These are phyloP conservation scores for Platyscapa corneri DNA, from an alignment of 1,140 invertebrate genomes.

Conservation along the genomic window DNA sequence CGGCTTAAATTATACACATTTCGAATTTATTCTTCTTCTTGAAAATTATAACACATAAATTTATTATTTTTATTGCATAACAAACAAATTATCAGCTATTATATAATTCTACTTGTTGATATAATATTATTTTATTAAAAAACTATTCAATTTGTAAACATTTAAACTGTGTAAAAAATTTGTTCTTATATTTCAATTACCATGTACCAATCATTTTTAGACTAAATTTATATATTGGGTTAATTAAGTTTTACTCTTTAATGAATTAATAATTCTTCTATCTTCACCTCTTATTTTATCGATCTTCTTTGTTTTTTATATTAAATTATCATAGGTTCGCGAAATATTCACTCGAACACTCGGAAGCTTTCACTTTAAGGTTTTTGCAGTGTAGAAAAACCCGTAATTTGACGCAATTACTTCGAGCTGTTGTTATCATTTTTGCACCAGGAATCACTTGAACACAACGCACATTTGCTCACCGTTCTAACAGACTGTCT, in stretches of 20 bases:
- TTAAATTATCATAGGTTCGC: constrained; percentile 14
- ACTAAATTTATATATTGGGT: no score
- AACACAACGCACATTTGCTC: neutral
- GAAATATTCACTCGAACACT: neutral
- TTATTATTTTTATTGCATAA: no score
- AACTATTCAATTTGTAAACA: neutral
- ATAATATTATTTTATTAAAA: neutral
- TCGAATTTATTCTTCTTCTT: no score
- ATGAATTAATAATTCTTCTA: neutral
- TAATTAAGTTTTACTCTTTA: no score
- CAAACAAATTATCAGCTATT: no score
- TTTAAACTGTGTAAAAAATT: neutral
- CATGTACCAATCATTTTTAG: neutral
- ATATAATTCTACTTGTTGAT: no score
- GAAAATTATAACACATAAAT: no score
- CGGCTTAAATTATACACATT: no score
- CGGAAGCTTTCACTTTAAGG: constrained; percentile 25
- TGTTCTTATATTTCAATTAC: neutral
- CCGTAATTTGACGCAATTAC: constrained; percentile 44
- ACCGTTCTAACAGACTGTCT: constrained; percentile 29
- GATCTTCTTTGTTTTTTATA: constrained; percentile 38
- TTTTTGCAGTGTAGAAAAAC: constrained; percentile 19
- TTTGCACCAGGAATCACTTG: constrained; percentile 26
- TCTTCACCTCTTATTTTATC: constrained; percentile 27
- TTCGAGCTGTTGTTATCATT: constrained; percentile 26